Evolutionary conservation across 2,797 vertebrate genomes (phyloP), one percentile per base, ranked within the genome.

Genomic region (Halcyon badia): DNA sequence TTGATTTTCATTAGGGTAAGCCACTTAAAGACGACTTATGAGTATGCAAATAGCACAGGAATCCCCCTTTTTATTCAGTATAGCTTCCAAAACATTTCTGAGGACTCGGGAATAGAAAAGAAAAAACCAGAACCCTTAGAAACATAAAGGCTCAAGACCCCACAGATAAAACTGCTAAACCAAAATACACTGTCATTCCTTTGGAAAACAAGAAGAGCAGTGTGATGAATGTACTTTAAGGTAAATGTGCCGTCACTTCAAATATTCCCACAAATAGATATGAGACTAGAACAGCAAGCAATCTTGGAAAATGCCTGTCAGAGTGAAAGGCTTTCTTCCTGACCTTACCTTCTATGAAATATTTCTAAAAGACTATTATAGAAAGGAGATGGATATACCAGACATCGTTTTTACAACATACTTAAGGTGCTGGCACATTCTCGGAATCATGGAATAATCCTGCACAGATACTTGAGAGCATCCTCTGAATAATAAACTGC

Each of bases 211-310:
- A 76, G 57, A 16, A 87, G 64, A 95, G 61, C 62, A 79, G 54
- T 13, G 62, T 79, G 81, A 85, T 42, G 62, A 87, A 95, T 68
- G 72, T 28, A 83, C 58, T 94, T 81, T 30, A 79, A 82, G 61
- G 82, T 81, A 95, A 95, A 97, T 77, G 44, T 66, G 70, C 69
- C 2, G 2, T 89, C 90, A 78, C 76, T 95, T 93, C 94, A 88
- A 90, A 89, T 90, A 85, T 58, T 87, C 49, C 75, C 61, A 79
- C 62, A 95, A 97, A 94, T 51, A 94, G 76, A 31, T 83, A 60
- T 9, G 26, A 92, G 66, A 89, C 73, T 68, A 80, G 81, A 86
- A 79, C 24, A 90, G 78, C 49, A 84, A 87, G 61, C 46, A 93
- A 85, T 96, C 81, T 89, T 8, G 9, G 54, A 95, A 96, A 97